Percentiles rank a stretch among this genome's conserved stretches.
phyloP scores from a whole-genome alignment of 2,888 invertebrate species.

The Erynnis tages region DNA sequence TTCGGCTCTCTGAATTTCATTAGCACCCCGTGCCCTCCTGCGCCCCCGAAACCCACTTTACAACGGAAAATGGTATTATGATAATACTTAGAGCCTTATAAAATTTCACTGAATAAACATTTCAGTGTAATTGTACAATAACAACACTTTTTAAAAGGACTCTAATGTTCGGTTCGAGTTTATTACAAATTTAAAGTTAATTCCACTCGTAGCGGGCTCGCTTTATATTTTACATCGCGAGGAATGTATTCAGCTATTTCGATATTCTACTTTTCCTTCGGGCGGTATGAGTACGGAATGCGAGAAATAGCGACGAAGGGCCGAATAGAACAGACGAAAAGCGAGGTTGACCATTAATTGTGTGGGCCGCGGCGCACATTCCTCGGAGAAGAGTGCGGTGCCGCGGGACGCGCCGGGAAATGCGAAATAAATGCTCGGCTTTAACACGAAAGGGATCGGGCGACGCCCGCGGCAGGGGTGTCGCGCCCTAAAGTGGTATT shows the following conservation, averaged over 20 bases:
- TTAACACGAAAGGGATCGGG: constrained; percentile 76
- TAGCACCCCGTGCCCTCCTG: constrained; percentile 62
- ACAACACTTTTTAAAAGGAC: constrained; percentile 45
- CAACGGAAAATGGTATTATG: constrained; percentile 78
- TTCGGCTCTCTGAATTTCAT: constrained; percentile 77
- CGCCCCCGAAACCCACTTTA: constrained; percentile 76
- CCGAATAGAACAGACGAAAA: constrained; percentile 46
- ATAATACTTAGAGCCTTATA: constrained; percentile 78
- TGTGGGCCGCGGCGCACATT: constrained; percentile 57
- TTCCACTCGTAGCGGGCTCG: background rate
- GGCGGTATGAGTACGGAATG: constrained; percentile 22
- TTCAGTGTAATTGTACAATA: constrained; percentile 72
- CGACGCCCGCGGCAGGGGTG: constrained; percentile 72
- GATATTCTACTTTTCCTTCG: constrained; percentile 2
- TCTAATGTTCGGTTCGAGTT: constrained; percentile 42
- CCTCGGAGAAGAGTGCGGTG: constrained; percentile 50
- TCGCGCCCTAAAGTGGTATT: constrained; percentile 82
- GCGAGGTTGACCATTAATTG: constrained; percentile 66
- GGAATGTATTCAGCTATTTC: constrained; percentile 13
- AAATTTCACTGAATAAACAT: constrained; percentile 76
- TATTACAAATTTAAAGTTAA: constrained; percentile 32
- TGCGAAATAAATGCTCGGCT: constrained; percentile 80
- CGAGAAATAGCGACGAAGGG: constrained; percentile 32
- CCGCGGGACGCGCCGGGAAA: constrained; percentile 69
- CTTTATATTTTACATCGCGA: constrained; percentile 12